Evolutionary conservation across 2,888 invertebrate genomes (phyloP).

Genomic region (Junonia oenone): DNA sequence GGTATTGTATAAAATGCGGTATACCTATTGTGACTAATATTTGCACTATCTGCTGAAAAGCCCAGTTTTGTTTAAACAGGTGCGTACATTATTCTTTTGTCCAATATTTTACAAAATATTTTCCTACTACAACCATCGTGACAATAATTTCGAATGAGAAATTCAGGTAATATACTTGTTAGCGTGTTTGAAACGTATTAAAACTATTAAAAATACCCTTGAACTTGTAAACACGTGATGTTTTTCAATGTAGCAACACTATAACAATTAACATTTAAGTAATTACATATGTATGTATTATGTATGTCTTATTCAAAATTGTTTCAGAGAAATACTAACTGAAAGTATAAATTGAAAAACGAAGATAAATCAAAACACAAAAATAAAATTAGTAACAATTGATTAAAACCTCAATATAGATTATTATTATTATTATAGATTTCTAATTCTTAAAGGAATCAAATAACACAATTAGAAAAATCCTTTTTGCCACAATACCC

Average conservation of each 20-base stretch:
- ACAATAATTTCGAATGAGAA: background rate
- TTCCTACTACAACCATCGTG: no score
- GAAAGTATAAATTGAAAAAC: background rate
- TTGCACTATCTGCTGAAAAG: background rate
- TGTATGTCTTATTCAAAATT: no score
- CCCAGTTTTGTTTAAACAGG: background rate
- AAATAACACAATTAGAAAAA: no score
- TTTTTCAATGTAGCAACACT: background rate
- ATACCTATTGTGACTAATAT: background rate
- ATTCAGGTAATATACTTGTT: background rate
- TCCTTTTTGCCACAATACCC: no score
- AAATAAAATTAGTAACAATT: background rate
- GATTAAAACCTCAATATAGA: no score
- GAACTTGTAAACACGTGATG: background rate
- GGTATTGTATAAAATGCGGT: background rate
- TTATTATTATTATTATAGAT: no score
- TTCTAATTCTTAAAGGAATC: no score
- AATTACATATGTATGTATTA: no score
- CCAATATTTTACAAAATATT: background rate
- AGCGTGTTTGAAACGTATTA: constrained; percentile 8
- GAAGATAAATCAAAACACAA: background rate
- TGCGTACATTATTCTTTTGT: background rate
- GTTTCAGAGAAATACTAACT: no score
- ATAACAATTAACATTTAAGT: background rate
- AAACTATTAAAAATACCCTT: background rate